Base-by-base conservation (phyloP, 1,140 invertebrate species). In the Idris sp. region DNA sequence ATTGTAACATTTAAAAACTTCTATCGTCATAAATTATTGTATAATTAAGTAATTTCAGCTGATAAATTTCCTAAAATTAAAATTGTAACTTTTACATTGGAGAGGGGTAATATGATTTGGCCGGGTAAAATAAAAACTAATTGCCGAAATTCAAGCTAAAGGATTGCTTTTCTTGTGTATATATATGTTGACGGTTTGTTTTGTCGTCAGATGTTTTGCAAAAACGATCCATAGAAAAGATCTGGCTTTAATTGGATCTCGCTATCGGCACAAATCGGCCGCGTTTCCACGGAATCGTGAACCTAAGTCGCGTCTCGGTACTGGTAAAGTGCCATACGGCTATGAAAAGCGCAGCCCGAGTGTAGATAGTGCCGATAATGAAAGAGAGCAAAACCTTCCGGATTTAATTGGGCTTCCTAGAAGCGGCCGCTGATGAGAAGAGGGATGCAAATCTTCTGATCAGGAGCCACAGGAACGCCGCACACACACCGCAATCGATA, bases 261-360 rank as follows among this genome's bases (percentile, higher is more conserved):
- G 77, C 58, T 85, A 86, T 85, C 83, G 78, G 59, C 11, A 67
- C 48, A 54, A 76, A 83, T 85, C 84, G 82, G 79, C 75, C 76
- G 79, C 74, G 58, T 79, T 81, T 85, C 83, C 79, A 84, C 73
- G 80, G 83, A 86, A 86, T 86, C 84, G 81, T 86, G 81, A 75
- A 85, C 81, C 80, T 79, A 78, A 74, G 65, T 59, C 62, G 71
- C 72, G 75, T 64, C 53, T 77, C 33, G 25, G 49, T 65, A 61
- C 67, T 48, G 49, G 44, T 62, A 64, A n/a, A 68, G 54, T 74
- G 69, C 67, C 59, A 77, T 74, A 78, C 62, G 79, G 46, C 76
- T 74, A 84, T 83, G 81, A 84, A 84, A 81, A 83, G 82, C 74
- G 74, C 76, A 73, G 58, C 31, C 13, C 61, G 41, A 81, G 73